Percentiles rank a stretch among this genome's conserved stretches.
These are phyloP conservation scores for Hydrozoanthus tunicans DNA, from an alignment of 64 coral and sea anemone genomes.

Conservation along the genomic window DNA sequence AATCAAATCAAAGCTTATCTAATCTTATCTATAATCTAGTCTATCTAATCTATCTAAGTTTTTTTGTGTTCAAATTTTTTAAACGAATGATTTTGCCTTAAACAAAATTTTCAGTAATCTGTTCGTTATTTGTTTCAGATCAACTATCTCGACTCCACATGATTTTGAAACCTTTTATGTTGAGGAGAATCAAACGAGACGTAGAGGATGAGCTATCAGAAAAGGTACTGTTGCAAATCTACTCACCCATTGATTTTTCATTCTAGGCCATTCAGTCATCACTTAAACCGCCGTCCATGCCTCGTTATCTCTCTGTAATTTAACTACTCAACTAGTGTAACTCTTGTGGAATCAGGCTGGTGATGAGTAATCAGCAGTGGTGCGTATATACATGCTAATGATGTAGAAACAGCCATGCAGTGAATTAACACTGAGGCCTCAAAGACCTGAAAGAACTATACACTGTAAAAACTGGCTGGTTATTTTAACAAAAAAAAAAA, in stretches of 20 bases:
- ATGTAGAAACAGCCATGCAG: too few relatives aligned
- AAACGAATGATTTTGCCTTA: background rate
- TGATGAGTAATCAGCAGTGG: too few relatives aligned
- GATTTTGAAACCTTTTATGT: constrained; percentile 99
- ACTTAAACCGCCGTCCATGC: background rate
- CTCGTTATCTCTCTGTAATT: background rate
- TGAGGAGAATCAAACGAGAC: constrained; percentile 98
- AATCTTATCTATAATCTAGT: background rate
- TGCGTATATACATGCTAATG: too few relatives aligned
- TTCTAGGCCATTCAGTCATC: background rate
- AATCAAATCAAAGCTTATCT: background rate
- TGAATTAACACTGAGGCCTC: too few relatives aligned
- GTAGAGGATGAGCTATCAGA: constrained; percentile 98
- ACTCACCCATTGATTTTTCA: background rate
- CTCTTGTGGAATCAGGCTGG: too few relatives aligned
- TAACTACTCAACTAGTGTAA: background rate
- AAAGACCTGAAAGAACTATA: too few relatives aligned
- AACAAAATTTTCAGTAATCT: background rate
- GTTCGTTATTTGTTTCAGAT: constrained; percentile 55
- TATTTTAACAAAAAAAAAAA: too few relatives aligned
- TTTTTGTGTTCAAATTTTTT: background rate
- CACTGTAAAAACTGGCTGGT: too few relatives aligned
- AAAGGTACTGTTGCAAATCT: constrained; percentile 60
- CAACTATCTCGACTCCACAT: constrained; percentile 98
- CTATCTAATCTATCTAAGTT: background rate